phyloP scores from a whole-genome alignment of 2,888 invertebrate genomes.

The Xestia xanthographa region DNA sequence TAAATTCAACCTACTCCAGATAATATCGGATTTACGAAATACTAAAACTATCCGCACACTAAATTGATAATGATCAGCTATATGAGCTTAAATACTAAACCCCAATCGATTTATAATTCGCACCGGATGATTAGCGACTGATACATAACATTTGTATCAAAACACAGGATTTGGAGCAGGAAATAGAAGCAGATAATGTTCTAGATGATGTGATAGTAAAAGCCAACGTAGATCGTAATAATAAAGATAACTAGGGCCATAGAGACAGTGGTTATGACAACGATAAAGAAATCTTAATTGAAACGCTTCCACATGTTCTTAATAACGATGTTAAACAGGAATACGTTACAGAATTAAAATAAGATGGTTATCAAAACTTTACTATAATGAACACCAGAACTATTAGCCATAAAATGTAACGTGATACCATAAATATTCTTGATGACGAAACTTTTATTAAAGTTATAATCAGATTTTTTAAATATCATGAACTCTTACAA shows the following conservation, averaged over 20 bases:
- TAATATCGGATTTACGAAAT: not conserved
- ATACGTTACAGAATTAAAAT: constrained; percentile 53
- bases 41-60: not conserved
- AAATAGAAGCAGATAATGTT: constrained; percentile 17
- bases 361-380: constrained; percentile 64
- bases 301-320: constrained; percentile 48
- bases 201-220: constrained; percentile 38
- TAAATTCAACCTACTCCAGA: not conserved
- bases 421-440: constrained; percentile 63
- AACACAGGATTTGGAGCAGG: not conserved
- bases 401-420: constrained; percentile 65
- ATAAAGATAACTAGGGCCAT: constrained; percentile 39
- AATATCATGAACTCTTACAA: constrained; percentile 29
- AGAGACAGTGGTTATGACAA: constrained; percentile 32
- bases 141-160: constrained; percentile 15
- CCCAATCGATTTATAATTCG: constrained; percentile 30
- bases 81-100: constrained; percentile 17
- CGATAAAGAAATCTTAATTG: constrained; percentile 59
- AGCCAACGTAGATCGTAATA: constrained; percentile 36
- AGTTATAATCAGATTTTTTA: constrained; percentile 34
- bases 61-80: constrained; percentile 26
- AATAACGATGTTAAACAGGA: constrained; percentile 51
- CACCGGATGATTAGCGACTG: constrained; percentile 8
- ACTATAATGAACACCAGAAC: constrained; percentile 56
- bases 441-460: constrained; percentile 40